Evolutionary conservation across 2,797 vertebrate genomes (phyloP).

Genomic region (Gorsachius magnificus): DNA sequence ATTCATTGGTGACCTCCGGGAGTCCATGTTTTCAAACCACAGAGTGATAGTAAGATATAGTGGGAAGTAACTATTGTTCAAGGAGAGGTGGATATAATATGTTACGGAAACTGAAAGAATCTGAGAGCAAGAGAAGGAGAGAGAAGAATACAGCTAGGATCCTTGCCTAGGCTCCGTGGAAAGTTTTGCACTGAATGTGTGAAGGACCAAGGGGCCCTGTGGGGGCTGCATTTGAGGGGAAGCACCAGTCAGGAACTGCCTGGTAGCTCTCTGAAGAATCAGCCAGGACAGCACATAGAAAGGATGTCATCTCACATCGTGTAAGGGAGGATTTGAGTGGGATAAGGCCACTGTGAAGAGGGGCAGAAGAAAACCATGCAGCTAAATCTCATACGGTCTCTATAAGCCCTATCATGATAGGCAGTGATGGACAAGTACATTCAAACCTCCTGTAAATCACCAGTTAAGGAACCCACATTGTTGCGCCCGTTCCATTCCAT

Average conservation of each 20-base stretch:
- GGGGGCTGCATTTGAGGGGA: background rate
- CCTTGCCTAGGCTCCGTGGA: background rate
- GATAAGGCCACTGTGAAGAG: background rate
- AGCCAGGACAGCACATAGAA: background rate
- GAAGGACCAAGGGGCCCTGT: background rate
- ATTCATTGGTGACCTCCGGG: background rate
- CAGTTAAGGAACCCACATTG: background rate
- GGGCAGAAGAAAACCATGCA: background rate
- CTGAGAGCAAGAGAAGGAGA: background rate
- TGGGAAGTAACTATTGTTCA: background rate
- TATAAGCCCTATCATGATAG: background rate
- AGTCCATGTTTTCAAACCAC: background rate
- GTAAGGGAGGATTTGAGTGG: background rate
- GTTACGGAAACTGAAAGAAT: background rate
- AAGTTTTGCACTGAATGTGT: background rate
- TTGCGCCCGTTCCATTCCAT: background rate
- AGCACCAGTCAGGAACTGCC: background rate
- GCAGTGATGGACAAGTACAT: background rate
- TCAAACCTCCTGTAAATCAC: background rate
- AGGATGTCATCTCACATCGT: background rate
- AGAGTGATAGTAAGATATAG: background rate
- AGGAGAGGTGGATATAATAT: background rate
- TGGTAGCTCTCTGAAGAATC: background rate
- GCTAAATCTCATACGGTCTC: background rate
- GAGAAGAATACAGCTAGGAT: background rate